Base-by-base conservation (phyloP, 2,888 invertebrate species). In the Gymnoscelis rufifasciata region DNA sequence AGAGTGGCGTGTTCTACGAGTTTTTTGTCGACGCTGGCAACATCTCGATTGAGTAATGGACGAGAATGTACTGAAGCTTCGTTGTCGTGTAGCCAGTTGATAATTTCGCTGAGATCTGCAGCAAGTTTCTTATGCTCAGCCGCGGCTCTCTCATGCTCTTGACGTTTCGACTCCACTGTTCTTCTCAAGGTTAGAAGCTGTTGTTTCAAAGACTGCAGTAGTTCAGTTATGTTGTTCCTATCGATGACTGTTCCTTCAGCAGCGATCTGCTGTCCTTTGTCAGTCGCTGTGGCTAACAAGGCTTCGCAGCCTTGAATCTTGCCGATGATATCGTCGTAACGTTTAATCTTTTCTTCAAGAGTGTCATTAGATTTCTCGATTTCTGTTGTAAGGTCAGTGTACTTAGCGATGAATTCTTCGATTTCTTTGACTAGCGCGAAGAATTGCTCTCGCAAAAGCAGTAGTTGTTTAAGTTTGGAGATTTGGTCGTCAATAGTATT, bases 301-400 rank as follows among this genome's bases (percentile, higher is more conserved):
- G 96, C 97, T 76, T 97, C 97, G 71, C 95, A 96, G 64, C 96
- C 96, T 82, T 96, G 96, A 41, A 97, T 95, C 68, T 95, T 95
- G 0, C 91, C 82, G 53, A 97, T 95, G 0, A 95, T 92, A 57
- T 95, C 94, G 66, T 96, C 95, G 63, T 96, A 97, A 41, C 93
- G 92, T 64, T 93, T 94, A 40, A 97, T 95, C 71, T 96, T 96
- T 30, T 96, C 95, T 71, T 95, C 94, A 7, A 95, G 90, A 0
- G 94, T 92, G 42, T 93, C 93, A 7, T 93, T 94, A 0, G 95
- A 93, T 68, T 92, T 93, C 72, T 97, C 96, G 55, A 97, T 95
- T 61, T 96, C 95, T 7, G 93, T 89, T 0, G 96, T 93, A 1
- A 96, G 91, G 64, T 94, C 95, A 0, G 95, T 95, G 69, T 96